These are phyloP conservation scores for Vanessa atalanta DNA, from an alignment of 1,140 invertebrate genomes.

Conservation along the genomic window DNA sequence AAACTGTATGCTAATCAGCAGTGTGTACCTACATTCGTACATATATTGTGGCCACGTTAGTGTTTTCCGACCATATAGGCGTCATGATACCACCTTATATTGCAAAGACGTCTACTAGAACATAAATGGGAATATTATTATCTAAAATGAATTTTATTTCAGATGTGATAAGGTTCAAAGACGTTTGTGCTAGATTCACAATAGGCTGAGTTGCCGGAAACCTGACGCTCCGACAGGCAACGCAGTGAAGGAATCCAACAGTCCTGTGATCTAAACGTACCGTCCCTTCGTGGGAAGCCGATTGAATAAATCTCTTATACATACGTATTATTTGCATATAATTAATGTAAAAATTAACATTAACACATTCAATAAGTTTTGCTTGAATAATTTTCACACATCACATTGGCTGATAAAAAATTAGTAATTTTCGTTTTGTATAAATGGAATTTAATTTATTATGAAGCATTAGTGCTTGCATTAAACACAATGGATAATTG, in stretches of 20 bases:
- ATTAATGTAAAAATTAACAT: background rate
- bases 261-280: slow-evolving; percentile 37
- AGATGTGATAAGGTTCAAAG: slow-evolving; percentile 25
- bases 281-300: slow-evolving; percentile 36
- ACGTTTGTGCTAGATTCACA: slow-evolving; percentile 32
- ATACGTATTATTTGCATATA: slow-evolving; percentile 16
- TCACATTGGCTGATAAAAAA: background rate
- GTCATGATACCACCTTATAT: slow-evolving; percentile 43
- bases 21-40: slow-evolving; percentile 25
- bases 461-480: too few relatives aligned
- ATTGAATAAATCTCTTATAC: slow-evolving; percentile 29
- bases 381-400: slow-evolving; percentile 11
- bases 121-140: slow-evolving; percentile 9
- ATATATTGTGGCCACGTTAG: slow-evolving; percentile 34
- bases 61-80: slow-evolving; percentile 40
- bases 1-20: slow-evolving; percentile 53
- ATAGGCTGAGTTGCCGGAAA: slow-evolving; percentile 50
- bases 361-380: background rate
- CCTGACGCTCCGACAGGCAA: slow-evolving; percentile 39
- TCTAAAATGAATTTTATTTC: slow-evolving; percentile 30
- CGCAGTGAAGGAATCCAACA: slow-evolving; percentile 44
- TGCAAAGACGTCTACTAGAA: slow-evolving; percentile 35
- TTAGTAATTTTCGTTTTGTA: too few relatives aligned
- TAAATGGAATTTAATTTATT: too few relatives aligned
- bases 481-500: too few relatives aligned